Evolutionary conservation across 2,113 vertebrate species (phyloP).

Genomic region (Pelobates fuscus): DNA sequence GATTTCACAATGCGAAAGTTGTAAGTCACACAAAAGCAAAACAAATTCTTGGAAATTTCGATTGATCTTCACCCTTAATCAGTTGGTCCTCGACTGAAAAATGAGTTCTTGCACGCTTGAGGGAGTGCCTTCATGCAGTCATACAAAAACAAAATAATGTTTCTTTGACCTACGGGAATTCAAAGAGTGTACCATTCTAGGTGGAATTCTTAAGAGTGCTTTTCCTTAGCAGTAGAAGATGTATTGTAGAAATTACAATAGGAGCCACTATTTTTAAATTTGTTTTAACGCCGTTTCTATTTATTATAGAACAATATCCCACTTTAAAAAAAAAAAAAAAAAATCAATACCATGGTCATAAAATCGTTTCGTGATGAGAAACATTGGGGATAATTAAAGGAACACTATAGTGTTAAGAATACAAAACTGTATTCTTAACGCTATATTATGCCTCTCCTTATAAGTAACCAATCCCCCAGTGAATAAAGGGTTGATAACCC

Average conservation of each 20-base stretch:
- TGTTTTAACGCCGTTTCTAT: not conserved
- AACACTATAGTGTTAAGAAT: too few relatives aligned
- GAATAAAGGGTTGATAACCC: too few relatives aligned
- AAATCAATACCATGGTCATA: too few relatives aligned
- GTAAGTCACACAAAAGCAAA: not conserved
- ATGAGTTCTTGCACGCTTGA: not conserved
- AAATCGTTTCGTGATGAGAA: too few relatives aligned
- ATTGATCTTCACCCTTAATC: not conserved
- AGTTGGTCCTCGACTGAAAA: not conserved
- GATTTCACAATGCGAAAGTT: not conserved
- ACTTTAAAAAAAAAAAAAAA: too few relatives aligned
- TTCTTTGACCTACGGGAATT: constrained; percentile 30
- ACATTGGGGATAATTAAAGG: too few relatives aligned
- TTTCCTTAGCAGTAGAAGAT: not conserved
- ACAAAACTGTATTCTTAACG: too few relatives aligned
- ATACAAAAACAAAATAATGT: constrained; percentile 29
- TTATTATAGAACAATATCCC: too few relatives aligned
- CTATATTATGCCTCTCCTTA: too few relatives aligned
- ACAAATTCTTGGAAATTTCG: not conserved
- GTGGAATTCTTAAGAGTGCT: not conserved
- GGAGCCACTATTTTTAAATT: not conserved
- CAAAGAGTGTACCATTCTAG: not conserved
- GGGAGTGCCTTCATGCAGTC: not conserved
- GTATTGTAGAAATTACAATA: not conserved
- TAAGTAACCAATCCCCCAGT: too few relatives aligned